Percentiles rank a stretch among this genome's conserved stretches.
Conservation (phyloP, 2,888 invertebrate species). For the Tribolium freemani region DNA sequence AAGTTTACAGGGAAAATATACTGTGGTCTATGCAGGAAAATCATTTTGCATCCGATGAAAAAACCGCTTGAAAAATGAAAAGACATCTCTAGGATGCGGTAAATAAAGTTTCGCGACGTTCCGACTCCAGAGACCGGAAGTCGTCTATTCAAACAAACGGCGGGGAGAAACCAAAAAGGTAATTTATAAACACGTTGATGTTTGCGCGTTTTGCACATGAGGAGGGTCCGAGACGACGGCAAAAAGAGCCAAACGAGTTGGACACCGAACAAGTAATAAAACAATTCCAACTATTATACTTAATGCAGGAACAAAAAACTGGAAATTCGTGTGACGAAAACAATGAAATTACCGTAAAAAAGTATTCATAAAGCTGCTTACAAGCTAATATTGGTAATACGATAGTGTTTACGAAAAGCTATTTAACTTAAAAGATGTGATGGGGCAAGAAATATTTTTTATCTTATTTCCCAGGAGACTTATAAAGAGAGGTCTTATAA, state of each 20-base stretch:
- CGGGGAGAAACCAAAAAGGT: slow-evolving; percentile 49
- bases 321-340: background rate
- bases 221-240: slow-evolving; percentile 13
- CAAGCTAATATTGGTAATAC: background rate
- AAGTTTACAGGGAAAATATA: background rate
- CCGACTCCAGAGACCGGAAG: slow-evolving; percentile 65
- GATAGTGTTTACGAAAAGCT: background rate
- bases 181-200: slow-evolving; percentile 45
- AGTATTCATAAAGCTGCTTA: background rate
- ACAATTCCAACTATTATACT: background rate
- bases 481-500: background rate
- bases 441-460: background rate
- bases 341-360: background rate
- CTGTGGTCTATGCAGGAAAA: slow-evolving; percentile 1
- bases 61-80: slow-evolving; percentile 53
- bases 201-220: slow-evolving; percentile 21
- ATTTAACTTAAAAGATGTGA: background rate
- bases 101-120: slow-evolving; percentile 66
- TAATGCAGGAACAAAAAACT: background rate
- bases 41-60: slow-evolving; percentile 34
- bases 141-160: slow-evolving; percentile 65
- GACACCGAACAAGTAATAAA: background rate
- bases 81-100: slow-evolving; percentile 61
- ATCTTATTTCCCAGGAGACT: background rate
- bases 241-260: background rate